phyloP scores from a whole-genome alignment of 2,888 invertebrate genomes.

The Neria commutata region DNA sequence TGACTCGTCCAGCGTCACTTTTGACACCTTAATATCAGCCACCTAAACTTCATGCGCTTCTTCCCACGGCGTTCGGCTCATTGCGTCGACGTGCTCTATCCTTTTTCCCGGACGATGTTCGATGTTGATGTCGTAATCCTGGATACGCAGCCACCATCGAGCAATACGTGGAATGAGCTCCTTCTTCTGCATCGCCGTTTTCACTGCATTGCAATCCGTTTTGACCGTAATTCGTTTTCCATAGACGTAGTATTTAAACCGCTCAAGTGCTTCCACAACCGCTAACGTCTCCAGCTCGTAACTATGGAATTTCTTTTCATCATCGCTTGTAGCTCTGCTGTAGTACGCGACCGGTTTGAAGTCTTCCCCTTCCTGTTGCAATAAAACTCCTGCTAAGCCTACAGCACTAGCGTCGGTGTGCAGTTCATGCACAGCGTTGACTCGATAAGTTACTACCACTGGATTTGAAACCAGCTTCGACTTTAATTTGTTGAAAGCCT shows the following conservation, averaged over 20 bases:
- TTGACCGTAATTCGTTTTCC: too few relatives aligned
- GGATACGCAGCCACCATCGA: slow-evolving; percentile 30
- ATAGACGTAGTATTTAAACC: slow-evolving; percentile 29
- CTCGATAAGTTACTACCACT: slow-evolving; percentile 19
- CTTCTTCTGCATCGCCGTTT: slow-evolving; percentile 17
- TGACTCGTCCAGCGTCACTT: not conserved
- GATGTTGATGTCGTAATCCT: slow-evolving; percentile 29
- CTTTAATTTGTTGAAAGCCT: slow-evolving; percentile 18
- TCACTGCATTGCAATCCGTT: slow-evolving; percentile 23
- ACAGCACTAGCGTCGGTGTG: slow-evolving; percentile 9
- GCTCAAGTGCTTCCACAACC: slow-evolving; percentile 24
- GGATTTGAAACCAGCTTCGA: slow-evolving; percentile 4
- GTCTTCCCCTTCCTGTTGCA: slow-evolving; percentile 5
- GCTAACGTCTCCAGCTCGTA: slow-evolving; percentile 48
- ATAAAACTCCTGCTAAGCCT: slow-evolving; percentile 4
- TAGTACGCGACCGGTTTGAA: slow-evolving; percentile 20
- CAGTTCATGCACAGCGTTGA: slow-evolving; percentile 8
- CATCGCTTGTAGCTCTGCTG: slow-evolving; percentile 5
- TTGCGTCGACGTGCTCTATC: slow-evolving; percentile 23
- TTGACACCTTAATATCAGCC: not conserved
- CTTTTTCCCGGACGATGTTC: slow-evolving; percentile 22
- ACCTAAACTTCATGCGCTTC: slow-evolving; percentile 7
- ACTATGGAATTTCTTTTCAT: slow-evolving; percentile 39
- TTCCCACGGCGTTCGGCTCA: slow-evolving; percentile 18
- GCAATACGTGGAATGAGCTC: slow-evolving; percentile 28